Conservation (phyloP, 1,140 invertebrate species). For the Sesamia nonagrioides region DNA sequence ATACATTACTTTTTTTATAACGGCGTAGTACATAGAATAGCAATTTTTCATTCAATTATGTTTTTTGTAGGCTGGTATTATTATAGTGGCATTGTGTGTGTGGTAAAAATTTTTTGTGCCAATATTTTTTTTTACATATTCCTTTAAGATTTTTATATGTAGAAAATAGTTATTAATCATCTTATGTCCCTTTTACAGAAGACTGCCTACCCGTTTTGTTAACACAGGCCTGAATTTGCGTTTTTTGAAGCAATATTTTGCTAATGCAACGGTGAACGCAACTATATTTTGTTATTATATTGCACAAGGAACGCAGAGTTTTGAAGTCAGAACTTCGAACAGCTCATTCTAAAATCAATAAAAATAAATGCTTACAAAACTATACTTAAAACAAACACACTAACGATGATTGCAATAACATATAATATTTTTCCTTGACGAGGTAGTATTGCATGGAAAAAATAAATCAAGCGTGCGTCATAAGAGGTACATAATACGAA, state of each 20-base stretch:
- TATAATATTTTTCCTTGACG: slow-evolving; percentile 29
- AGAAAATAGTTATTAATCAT: too few relatives aligned
- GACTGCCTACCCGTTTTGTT: too few relatives aligned
- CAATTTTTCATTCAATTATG: slow-evolving; percentile 34
- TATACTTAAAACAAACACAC: slow-evolving; percentile 19
- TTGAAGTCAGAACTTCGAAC: background rate
- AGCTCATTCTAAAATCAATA: slow-evolving; percentile 5
- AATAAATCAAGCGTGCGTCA: slow-evolving; percentile 67
- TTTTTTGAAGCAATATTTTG: too few relatives aligned
- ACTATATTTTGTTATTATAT: too few relatives aligned
- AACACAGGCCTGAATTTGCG: background rate
- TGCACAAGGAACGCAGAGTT: background rate
- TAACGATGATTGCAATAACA: slow-evolving; percentile 37
- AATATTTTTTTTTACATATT: too few relatives aligned
- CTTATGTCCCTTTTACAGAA: too few relatives aligned
- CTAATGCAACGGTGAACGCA: too few relatives aligned
- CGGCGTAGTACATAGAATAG: background rate
- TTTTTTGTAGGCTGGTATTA: slow-evolving; percentile 6
- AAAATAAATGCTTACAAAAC: slow-evolving; percentile 17
- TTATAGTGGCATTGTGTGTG: background rate
- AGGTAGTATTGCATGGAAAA: slow-evolving; percentile 54
- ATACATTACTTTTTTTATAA: background rate
- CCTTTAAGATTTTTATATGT: too few relatives aligned
- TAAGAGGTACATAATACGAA: slow-evolving; percentile 58
- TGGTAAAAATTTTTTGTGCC: background rate